Percentiles rank a stretch among this genome's conserved stretches.
These are phyloP conservation scores for Oasisia sp. DNA, from an alignment of 2,888 invertebrate genomes.

Conservation along the genomic window DNA sequence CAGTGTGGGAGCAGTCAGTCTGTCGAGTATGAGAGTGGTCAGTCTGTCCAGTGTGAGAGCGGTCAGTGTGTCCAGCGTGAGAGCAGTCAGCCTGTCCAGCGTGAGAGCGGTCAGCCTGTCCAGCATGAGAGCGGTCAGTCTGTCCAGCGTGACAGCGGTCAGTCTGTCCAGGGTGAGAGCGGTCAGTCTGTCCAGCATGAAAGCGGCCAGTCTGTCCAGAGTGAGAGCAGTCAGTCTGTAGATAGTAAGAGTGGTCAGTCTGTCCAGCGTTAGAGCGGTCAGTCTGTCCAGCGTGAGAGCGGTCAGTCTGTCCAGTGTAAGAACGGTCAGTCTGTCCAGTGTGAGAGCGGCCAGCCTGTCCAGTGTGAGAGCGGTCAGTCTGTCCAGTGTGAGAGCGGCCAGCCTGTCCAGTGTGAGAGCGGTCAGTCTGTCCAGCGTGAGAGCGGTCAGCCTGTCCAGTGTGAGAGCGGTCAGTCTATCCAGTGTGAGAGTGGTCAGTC, in stretches of 20 bases:
- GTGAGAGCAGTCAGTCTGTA: not conserved
- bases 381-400: too few relatives aligned
- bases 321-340: not conserved
- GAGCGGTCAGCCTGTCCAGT: too few relatives aligned
- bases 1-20: not conserved
- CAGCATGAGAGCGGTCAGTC: too few relatives aligned
- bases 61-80: too few relatives aligned
- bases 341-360: too few relatives aligned
- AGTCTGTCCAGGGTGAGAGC: not conserved
- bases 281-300: constrained; percentile 79
- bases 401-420: not conserved
- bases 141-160: not conserved
- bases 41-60: not conserved
- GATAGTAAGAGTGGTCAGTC: too few relatives aligned
- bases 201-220: not conserved
- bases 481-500: not conserved
- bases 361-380: not conserved
- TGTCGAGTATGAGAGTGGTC: too few relatives aligned
- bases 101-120: constrained; percentile 70
- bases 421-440: constrained; percentile 74
- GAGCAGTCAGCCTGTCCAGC: too few relatives aligned
- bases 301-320: not conserved
- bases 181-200: constrained; percentile 76
- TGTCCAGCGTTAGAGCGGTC: not conserved
- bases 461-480: not conserved